These are phyloP conservation scores for Sminthurides aquaticus DNA, from an alignment of 2,888 invertebrate species.

Conservation along the genomic window DNA sequence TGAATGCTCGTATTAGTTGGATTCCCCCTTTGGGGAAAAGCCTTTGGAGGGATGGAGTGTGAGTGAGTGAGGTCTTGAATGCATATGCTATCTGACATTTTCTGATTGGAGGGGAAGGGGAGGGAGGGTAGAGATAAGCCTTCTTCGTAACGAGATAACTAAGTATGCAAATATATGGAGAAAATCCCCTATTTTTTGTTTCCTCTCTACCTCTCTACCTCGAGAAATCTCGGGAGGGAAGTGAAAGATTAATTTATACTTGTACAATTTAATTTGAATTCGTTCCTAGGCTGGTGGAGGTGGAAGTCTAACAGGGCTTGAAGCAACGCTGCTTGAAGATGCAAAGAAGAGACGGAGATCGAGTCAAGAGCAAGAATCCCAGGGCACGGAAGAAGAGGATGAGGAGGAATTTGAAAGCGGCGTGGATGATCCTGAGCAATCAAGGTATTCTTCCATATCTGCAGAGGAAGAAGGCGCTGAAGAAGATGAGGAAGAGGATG, in stretches of 20 bases:
- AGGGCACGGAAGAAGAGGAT: slow-evolving; percentile 1
- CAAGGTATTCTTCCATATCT: not conserved
- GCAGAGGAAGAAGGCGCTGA: not conserved
- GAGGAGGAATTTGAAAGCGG: not conserved
- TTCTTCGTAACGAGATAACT: too few species aligned
- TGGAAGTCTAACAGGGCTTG: slow-evolving; percentile 13
- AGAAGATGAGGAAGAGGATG: not conserved
- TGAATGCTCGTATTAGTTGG: too few species aligned
- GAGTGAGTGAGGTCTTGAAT: too few species aligned
- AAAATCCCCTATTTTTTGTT: too few species aligned
- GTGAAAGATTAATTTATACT: not conserved
- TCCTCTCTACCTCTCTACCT: too few species aligned
- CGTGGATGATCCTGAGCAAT: not conserved
- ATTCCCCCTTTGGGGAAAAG: too few species aligned
- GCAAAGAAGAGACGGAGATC: slow-evolving; percentile 4
- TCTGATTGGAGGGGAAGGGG: too few species aligned
- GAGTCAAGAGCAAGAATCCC: slow-evolving; percentile 11
- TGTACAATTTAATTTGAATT: not conserved
- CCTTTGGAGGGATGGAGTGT: too few species aligned
- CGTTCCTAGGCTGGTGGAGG: too few species aligned
- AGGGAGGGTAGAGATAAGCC: too few species aligned
- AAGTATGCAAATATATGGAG: too few species aligned
- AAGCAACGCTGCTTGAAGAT: slow-evolving; percentile 15
- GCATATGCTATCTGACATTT: too few species aligned
- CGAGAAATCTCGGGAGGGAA: not conserved